A percentile compares a stretch with the other conserved stretches of the same genome.
These are phyloP conservation scores for Rhadina sibilatrix DNA, from an alignment of 2,113 vertebrate species.

Conservation along the genomic window DNA sequence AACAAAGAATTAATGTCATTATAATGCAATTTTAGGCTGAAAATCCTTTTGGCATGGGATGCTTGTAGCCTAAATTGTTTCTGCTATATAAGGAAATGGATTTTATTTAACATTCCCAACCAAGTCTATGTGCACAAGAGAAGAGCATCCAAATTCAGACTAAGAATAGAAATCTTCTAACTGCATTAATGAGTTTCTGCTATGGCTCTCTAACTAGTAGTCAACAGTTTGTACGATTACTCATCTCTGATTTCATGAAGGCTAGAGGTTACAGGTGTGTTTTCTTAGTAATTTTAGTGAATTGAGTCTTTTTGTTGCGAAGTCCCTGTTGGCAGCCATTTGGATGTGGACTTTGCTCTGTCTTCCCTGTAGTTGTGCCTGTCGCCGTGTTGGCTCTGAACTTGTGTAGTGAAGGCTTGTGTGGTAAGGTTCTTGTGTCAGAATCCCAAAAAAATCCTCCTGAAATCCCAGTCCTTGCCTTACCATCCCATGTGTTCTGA, in stretches of 20 bases:
- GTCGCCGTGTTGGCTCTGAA: neutral
- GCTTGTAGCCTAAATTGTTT: constrained; percentile 22
- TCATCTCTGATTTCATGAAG: neutral
- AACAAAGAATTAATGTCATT: constrained; percentile 10
- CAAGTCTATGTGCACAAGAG: neutral
- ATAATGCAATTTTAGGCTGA: constrained; percentile 17
- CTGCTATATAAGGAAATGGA: constrained; percentile 36
- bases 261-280: neutral
- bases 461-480: neutral
- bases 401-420: neutral
- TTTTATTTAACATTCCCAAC: constrained; percentile 29
- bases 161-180: constrained; percentile 17
- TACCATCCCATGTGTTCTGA: neutral
- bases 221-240: neutral
- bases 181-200: neutral
- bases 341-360: neutral
- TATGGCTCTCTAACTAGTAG: neutral
- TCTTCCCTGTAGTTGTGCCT: neutral
- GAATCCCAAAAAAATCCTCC: neutral
- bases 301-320: neutral
- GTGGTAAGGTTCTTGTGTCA: neutral
- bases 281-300: neutral
- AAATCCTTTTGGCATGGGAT: neutral
- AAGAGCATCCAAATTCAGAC: neutral
- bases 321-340: neutral